These are phyloP conservation scores for Aphelinus certus DNA, from an alignment of 1,140 invertebrate species.

Conservation along the genomic window DNA sequence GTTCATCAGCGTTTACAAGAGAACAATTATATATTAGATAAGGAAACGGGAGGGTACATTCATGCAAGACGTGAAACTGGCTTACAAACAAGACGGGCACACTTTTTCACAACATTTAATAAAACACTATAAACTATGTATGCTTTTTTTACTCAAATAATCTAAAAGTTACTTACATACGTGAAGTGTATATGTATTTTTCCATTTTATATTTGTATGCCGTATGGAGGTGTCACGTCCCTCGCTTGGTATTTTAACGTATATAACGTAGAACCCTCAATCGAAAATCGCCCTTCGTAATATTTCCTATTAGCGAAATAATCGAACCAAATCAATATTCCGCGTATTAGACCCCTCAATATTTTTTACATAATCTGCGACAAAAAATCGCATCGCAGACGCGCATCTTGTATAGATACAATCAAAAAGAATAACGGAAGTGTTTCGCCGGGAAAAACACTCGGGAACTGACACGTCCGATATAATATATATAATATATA, in stretches of 20 bases:
- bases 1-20: too few relatives aligned
- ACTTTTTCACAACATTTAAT: conserved; percentile 68
- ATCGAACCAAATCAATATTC: conserved; percentile 33
- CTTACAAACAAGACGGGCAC: conserved; percentile 48
- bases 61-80: conserved; percentile 32
- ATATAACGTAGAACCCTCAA: conserved; percentile 32
- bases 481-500: conserved; percentile 46
- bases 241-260: conserved; percentile 42
- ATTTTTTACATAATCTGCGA: conserved; percentile 33
- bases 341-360: conserved; percentile 8
- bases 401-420: conserved; percentile 32
- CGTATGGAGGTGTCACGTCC: conserved; percentile 49
- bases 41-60: too few relatives aligned
- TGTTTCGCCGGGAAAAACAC: conserved; percentile 45
- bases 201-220: conserved; percentile 49
- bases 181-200: conserved; percentile 52
- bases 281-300: conserved; percentile 7
- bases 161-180: conserved; percentile 64
- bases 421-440: conserved; percentile 42
- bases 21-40: too few relatives aligned
- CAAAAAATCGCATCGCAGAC: conserved; percentile 37
- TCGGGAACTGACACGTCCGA: conserved; percentile 55
- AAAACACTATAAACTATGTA: conserved; percentile 65
- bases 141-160: conserved; percentile 63
- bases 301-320: conserved; percentile 5